These are phyloP conservation scores for Pelusios castaneus DNA, from an alignment of 2,113 vertebrate species.

Conservation along the genomic window DNA sequence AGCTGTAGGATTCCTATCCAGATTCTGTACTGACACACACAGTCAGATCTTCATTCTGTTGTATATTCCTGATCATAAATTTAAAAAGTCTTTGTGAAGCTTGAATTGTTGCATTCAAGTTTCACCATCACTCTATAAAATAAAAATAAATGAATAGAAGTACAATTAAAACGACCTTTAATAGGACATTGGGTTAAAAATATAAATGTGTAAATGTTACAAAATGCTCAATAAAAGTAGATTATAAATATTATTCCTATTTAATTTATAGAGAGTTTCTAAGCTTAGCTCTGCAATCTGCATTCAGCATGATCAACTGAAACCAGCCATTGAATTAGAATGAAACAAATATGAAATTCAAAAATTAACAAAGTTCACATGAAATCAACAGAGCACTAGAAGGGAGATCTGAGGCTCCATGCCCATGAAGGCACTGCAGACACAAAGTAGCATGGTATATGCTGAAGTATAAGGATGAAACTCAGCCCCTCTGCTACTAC, in stretches of 20 bases:
- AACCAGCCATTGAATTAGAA: background rate
- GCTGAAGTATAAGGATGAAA: background rate
- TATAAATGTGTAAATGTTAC: background rate
- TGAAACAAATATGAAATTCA: rapidly evolving
- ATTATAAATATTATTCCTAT: background rate
- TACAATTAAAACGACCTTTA: background rate
- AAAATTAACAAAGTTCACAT: background rate
- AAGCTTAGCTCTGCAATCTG: background rate
- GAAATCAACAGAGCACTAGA: background rate
- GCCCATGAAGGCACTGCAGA: rapidly evolving
- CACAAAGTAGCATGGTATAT: rapidly evolving
- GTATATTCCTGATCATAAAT: background rate
- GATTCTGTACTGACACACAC: background rate
- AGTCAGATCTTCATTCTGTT: background rate
- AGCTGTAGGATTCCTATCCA: background rate
- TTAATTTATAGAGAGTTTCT: background rate
- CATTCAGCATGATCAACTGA: background rate
- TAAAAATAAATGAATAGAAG: background rate
- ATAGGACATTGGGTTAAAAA: background rate
- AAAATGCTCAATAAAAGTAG: background rate
- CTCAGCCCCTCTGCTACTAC: background rate
- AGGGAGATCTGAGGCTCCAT: background rate
- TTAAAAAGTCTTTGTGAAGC: background rate
- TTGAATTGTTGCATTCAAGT: background rate
- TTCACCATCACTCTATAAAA: background rate